Evolutionary conservation across 1,140 invertebrate genomes (phyloP), one percentile per base, ranked within the genome.

Genomic region (Colletes latitarsis): DNA sequence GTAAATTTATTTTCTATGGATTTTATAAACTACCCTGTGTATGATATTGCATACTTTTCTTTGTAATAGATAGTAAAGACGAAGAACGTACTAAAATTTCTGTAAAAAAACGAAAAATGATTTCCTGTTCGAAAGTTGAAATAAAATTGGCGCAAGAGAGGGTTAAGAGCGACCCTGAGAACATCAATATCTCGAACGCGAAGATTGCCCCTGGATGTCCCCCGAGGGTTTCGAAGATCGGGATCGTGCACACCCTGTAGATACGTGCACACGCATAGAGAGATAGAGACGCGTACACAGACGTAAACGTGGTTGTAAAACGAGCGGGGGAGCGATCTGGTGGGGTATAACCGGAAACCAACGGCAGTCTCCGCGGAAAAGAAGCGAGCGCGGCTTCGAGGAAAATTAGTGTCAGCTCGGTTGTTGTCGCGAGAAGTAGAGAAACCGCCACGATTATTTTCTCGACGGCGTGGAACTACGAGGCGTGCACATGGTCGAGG

Each of bases 401-500:
- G 68, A 67, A 83, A 83, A 79, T 79, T 77, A 80, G 82, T 82
- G 60, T 66, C 68, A 41, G 68, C 9, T 55, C 70, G 76, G 72
- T 72, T 81, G 77, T 69, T 30, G 79, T 57, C 66, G 79, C 63
- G 79, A 69, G 64, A 63, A 55, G 30, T 8, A 68, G 30, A 53
- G 55, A 62, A 69, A 68, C 52, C 60, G 39, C 19, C 49, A 39
- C 76, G 76, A 64, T 60, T 64, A 46, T 73, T 43, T 57, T 17
- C 41, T 49, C 49, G 30, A 14, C 14, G n/a, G 57, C 14, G 43
- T 30, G 6, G 57, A 10, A 60, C 14, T 43, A 17, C 55, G 66
- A 73, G 77, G 58, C 46, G 69, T 69, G 70, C 77, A 86, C 78
- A 89, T 89, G 89, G 77, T 89, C 75, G 89, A 88, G 72, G 66